Evolutionary conservation across 2,113 vertebrate species (phyloP).

Genomic region (Pandion haliaetus): DNA sequence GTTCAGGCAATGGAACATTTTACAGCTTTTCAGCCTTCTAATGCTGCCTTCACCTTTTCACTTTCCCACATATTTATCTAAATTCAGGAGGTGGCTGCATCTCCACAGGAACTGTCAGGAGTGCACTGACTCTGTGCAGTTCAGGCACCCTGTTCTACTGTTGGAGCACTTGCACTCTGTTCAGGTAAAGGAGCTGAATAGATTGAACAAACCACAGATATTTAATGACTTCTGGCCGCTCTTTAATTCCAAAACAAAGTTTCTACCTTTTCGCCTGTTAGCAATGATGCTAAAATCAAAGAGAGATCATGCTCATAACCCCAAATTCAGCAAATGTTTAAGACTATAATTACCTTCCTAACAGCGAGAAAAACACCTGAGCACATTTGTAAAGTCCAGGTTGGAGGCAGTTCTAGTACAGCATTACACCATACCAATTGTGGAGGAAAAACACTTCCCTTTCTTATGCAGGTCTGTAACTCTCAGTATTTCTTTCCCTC

Average conservation of each 20-base stretch:
- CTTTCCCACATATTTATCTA: not conserved
- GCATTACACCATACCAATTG: not conserved
- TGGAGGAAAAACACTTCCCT: not conserved
- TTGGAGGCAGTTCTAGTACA: not conserved
- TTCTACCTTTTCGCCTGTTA: not conserved
- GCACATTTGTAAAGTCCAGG: not conserved
- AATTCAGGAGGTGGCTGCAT: not conserved
- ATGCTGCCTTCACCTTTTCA: not conserved
- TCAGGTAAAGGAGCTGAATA: not conserved
- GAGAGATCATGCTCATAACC: not conserved
- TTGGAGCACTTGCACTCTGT: not conserved
- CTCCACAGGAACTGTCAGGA: not conserved
- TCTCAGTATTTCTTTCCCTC: not conserved
- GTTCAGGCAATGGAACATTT: not conserved
- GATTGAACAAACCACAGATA: not conserved
- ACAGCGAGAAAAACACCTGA: not conserved
- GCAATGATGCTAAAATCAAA: not conserved
- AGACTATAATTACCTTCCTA: not conserved
- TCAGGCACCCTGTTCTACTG: not conserved
- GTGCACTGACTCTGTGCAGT: not conserved
- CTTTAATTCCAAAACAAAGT: not conserved
- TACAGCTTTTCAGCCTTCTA: not conserved
- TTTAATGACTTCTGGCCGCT: not conserved
- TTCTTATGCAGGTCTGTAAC: not conserved
- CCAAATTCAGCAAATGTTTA: not conserved